phyloP scores from a whole-genome alignment of 2,797 vertebrate species.

The Gorsachius magnificus region DNA sequence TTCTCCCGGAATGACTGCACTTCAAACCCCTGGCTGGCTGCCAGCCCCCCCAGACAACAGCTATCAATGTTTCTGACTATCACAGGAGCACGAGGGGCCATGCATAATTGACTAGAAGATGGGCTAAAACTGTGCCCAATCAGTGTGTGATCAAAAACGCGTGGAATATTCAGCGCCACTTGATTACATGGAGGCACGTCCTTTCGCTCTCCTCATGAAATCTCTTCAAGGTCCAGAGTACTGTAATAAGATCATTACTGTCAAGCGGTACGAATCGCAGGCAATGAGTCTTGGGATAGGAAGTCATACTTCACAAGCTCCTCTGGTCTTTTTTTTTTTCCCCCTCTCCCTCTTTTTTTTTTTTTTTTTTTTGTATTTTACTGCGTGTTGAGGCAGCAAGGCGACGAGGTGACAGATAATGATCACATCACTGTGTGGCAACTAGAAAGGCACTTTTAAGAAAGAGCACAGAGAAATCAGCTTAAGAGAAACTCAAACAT shows the following conservation, averaged over 20 bases:
- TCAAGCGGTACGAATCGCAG: conserved; percentile 80
- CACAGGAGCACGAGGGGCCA: conserved; percentile 76
- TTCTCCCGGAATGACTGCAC: conserved; percentile 71
- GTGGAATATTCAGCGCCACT: conserved; percentile 81
- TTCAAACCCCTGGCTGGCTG: conserved; percentile 76
- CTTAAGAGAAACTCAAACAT: conserved; percentile 77
- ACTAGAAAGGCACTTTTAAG: conserved; percentile 82
- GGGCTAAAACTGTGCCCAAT: conserved; percentile 84
- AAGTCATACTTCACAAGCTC: conserved; percentile 84
- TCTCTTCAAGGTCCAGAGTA: conserved; percentile 85
- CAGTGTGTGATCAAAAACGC: conserved; percentile 81
- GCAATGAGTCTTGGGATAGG: conserved; percentile 82
- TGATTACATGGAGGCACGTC: conserved; percentile 79
- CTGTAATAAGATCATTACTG: conserved; percentile 86
- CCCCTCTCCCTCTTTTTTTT: background rate
- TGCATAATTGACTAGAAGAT: conserved; percentile 85
- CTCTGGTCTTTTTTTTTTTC: conserved; percentile 48
- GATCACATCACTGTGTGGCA: conserved; percentile 77
- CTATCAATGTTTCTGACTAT: conserved; percentile 73
- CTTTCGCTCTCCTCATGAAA: conserved; percentile 79
- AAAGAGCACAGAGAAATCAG: conserved; percentile 74
- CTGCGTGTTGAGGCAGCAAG: conserved; percentile 75
- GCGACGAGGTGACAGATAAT: conserved; percentile 78
- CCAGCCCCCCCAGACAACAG: conserved; percentile 73
- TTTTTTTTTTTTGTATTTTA: conserved; percentile 67